A percentile compares a stretch with the other conserved stretches of the same genome.
phyloP scores from a whole-genome alignment of 2,888 invertebrate species.

The Tinea pellionella region DNA sequence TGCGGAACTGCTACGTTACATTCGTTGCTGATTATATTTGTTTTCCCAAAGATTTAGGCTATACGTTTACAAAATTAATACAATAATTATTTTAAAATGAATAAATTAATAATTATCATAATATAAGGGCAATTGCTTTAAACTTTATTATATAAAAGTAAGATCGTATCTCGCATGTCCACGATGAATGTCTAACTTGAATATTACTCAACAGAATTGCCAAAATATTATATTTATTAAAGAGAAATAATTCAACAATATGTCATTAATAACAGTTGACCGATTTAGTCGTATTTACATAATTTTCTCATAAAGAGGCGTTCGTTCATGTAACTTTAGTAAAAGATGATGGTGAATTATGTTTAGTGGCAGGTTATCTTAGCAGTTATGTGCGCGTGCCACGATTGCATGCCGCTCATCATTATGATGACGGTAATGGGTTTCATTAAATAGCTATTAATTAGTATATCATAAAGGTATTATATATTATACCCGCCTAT shows the following conservation, averaged over 20 bases:
- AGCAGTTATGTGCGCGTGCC: neutral
- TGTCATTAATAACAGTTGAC: conserved; percentile 10
- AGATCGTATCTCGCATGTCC: neutral
- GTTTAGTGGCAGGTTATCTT: neutral
- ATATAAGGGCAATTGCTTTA: neutral
- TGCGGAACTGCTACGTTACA: no score
- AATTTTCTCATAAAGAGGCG: conserved; percentile 13
- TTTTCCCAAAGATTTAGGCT: no score
- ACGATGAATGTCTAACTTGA: neutral
- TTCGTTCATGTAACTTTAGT: conserved; percentile 11
- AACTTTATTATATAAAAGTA: neutral
- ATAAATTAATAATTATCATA: no score
- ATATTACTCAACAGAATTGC: conserved; percentile 10
- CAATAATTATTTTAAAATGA: no score
- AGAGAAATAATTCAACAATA: conserved; percentile 10
- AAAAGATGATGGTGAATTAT: conserved; percentile 12
- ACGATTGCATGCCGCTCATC: neutral
- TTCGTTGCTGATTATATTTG: no score
- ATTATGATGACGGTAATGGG: neutral
- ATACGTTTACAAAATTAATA: no score
- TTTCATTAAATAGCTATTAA: neutral
- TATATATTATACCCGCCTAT: no score
- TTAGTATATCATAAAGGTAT: conserved; percentile 1
- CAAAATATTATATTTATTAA: conserved; percentile 9
- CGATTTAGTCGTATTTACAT: conserved; percentile 13